Conservation (phyloP, 2,888 invertebrate genomes). For the Epinotia nisella region DNA sequence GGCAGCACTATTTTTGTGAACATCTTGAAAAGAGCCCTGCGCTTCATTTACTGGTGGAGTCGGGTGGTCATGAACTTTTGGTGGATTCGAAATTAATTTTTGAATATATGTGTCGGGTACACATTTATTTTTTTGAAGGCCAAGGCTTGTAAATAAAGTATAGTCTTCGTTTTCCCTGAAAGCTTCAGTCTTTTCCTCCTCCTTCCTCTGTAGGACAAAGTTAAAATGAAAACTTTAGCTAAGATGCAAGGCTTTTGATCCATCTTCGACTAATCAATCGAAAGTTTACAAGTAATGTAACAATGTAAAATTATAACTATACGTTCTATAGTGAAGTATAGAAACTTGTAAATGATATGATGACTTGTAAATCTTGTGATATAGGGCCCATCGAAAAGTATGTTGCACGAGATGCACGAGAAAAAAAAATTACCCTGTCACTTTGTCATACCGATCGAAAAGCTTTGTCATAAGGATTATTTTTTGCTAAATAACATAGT, state of each 20-base stretch:
- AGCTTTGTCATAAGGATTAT: too few relatives aligned
- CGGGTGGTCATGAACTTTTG: background rate
- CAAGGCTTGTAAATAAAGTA: conserved; percentile 48
- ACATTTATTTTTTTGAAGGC: conserved; percentile 46
- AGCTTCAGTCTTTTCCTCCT: conserved; percentile 26
- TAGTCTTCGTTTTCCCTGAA: conserved; percentile 45
- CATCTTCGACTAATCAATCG: too few relatives aligned
- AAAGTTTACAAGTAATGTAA: too few relatives aligned
- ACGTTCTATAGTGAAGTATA: too few relatives aligned
- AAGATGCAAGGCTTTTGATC: background rate
- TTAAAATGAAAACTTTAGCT: background rate
- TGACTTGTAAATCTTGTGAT: too few relatives aligned
- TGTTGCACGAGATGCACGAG: too few relatives aligned
- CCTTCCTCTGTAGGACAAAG: conserved; percentile 39
- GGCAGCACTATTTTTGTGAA: conserved; percentile 12
- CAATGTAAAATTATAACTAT: too few relatives aligned
- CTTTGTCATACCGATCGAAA: too few relatives aligned
- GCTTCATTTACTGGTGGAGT: background rate
- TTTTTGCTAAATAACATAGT: too few relatives aligned
- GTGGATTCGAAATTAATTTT: background rate
- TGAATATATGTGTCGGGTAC: background rate
- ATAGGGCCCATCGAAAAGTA: too few relatives aligned
- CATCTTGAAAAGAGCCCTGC: background rate
- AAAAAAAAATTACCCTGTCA: too few relatives aligned
- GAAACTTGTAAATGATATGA: too few relatives aligned